Base-by-base conservation (phyloP, 2,888 invertebrate species). In the Oconnorella tubifera region DNA sequence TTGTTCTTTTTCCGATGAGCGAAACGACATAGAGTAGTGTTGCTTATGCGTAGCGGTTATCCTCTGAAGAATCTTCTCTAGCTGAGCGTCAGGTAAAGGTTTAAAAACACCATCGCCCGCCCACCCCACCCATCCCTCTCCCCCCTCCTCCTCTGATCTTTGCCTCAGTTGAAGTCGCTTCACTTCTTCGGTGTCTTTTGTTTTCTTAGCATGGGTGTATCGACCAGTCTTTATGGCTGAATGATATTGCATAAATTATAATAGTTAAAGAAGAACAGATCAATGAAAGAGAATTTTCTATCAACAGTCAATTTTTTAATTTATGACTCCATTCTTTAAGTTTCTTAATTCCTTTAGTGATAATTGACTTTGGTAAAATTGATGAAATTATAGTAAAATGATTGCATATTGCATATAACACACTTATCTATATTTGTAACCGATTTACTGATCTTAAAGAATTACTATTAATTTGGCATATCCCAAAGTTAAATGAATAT, bases 221-320 rank as follows among this genome's bases (percentile, higher is more conserved):
- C 80, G 68, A 4, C 80, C 80, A 0, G 79, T 80, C 67, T 79
- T 79, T 29, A 80, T 80, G 3, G 80, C 80, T 80, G 72, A 14
- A 71, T 71, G 32, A 56, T 0, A 49, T 25, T 27, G 32, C n/a
- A n/a, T n/a, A n/a, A n/a, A n/a, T n/a, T n/a, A n/a, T n/a, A n/a
- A n/a, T n/a, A n/a, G n/a, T 27, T 53, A 10, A 59, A 27, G 29
- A 3, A 29, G 53, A 19, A 53, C 28, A 53, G 53, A 3, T 53
- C 29, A n/a, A n/a, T n/a, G n/a, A n/a, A n/a, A n/a, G n/a, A n/a
- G n/a, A n/a, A n/a, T n/a, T n/a, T n/a, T n/a, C n/a, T n/a, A n/a
- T n/a, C n/a, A n/a, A n/a, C n/a, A n/a, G n/a, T n/a, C n/a, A n/a
- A n/a, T n/a, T n/a, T n/a, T n/a, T n/a, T n/a, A n/a, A n/a, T n/a